Evolutionary conservation across 2,888 invertebrate genomes (phyloP).

Genomic region (Troides helena): DNA sequence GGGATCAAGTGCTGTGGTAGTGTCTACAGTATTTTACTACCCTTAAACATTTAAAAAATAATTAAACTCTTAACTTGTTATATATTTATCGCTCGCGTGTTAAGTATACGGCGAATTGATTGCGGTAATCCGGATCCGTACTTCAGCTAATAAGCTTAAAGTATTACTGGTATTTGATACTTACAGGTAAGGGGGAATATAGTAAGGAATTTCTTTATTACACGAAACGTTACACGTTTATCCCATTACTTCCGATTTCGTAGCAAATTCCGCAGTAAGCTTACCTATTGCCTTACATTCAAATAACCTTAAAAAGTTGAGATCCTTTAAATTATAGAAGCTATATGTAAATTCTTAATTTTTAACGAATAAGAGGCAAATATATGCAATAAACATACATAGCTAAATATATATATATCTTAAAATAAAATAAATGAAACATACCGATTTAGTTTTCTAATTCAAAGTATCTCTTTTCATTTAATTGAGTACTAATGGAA

Average conservation of each 20-base stretch:
- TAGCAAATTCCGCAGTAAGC: neutral
- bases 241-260: neutral
- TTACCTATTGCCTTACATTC: neutral
- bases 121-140: neutral
- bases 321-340: neutral
- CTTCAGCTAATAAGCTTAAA: neutral
- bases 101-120: slow-evolving; percentile 1
- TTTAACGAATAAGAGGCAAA: too few species aligned
- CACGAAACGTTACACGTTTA: neutral
- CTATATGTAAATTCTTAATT: neutral
- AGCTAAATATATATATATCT: too few species aligned
- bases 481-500: neutral
- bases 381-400: too few species aligned
- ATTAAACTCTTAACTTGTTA: neutral
- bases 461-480: neutral
- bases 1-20: too few species aligned
- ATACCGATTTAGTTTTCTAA: too few species aligned
- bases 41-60: too few species aligned
- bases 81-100: neutral
- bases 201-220: neutral
- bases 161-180: neutral
- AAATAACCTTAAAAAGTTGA: neutral
- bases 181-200: neutral
- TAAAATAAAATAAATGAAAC: too few species aligned
- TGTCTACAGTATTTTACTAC: too few species aligned